A percentile compares a stretch with the other conserved stretches of the same genome.
Evolutionary conservation across 2,888 invertebrate genomes (phyloP).

Genomic region (Exephanes ischioxanthus): DNA sequence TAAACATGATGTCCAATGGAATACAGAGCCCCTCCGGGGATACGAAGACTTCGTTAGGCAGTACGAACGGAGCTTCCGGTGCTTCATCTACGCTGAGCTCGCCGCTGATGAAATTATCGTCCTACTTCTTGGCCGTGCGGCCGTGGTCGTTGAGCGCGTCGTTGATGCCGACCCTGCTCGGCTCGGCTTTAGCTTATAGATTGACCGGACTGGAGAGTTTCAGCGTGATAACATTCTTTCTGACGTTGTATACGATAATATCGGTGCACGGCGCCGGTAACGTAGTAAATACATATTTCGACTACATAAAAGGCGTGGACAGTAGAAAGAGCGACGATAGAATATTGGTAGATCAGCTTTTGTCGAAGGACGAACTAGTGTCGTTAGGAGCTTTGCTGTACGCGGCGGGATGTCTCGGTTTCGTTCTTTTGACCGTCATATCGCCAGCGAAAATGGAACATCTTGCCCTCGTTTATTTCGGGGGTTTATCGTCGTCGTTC

Average conservation of each 20-base stretch:
- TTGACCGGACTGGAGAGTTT: constrained; percentile 91
- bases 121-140: constrained; percentile 94
- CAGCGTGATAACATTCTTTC: constrained; percentile 91
- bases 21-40: constrained; percentile 67
- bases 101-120: constrained; percentile 94
- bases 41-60: constrained; percentile 62
- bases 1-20: constrained; percentile 78
- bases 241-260: constrained; percentile 94
- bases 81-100: constrained; percentile 76
- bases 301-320: constrained; percentile 97
- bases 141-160: constrained; percentile 98
- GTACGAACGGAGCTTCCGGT: constrained; percentile 68
- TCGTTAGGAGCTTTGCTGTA: constrained; percentile 96
- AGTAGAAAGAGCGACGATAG: constrained; percentile 95
- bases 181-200: constrained; percentile 95
- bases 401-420: constrained; percentile 93
- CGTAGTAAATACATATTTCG: constrained; percentile 98
- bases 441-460: constrained; percentile 98
- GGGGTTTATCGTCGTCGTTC: constrained; percentile 97
- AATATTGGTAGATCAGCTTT: constrained; percentile 96
- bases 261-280: constrained; percentile 98
- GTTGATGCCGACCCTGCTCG: constrained; percentile 95
- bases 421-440: constrained; percentile 90
- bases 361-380: constrained; percentile 93
- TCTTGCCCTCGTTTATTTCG: constrained; percentile 96